A percentile compares a stretch with the other conserved stretches of the same genome.
These are phyloP conservation scores for Hemicentrotus pulcherrimus DNA, from an alignment of 35 echinoderm and acorn worm genomes.

Conservation along the genomic window DNA sequence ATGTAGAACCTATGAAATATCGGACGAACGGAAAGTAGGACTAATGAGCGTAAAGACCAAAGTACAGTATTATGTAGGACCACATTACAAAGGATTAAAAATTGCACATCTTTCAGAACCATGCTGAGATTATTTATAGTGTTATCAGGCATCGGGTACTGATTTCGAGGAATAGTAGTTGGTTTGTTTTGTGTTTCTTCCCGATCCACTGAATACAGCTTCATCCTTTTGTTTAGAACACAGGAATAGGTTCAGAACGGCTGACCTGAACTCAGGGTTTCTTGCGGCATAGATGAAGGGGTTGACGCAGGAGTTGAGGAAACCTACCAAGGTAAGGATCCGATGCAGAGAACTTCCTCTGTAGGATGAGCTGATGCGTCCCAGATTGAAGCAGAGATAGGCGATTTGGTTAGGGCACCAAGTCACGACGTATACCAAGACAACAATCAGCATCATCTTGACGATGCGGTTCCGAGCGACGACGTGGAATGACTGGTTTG, in stretches of 20 bases:
- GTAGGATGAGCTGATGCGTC: neutral
- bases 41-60: too few species aligned
- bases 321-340: slow-evolving; percentile 52
- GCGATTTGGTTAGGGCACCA: slow-evolving; percentile 62
- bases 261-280: slow-evolving; percentile 32
- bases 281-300: slow-evolving; percentile 74
- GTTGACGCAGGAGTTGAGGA: slow-evolving; percentile 67
- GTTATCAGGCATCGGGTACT: neutral
- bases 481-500: slow-evolving; percentile 32
- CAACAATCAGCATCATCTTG: slow-evolving; percentile 68
- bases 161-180: neutral
- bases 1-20: too few species aligned
- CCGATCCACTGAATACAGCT: neutral
- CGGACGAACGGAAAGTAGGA: too few species aligned
- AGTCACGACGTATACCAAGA: slow-evolving; percentile 56
- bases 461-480: slow-evolving; percentile 51
- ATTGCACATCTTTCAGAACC: too few species aligned
- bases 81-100: too few species aligned
- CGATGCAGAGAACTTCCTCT: slow-evolving; percentile 40
- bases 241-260: neutral
- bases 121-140: neutral
- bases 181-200: neutral
- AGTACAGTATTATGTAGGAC: too few species aligned
- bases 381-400: slow-evolving; percentile 67
- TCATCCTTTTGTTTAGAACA: neutral